Base-by-base conservation (phyloP, 2,888 invertebrate species). In the Mantis religiosa region DNA sequence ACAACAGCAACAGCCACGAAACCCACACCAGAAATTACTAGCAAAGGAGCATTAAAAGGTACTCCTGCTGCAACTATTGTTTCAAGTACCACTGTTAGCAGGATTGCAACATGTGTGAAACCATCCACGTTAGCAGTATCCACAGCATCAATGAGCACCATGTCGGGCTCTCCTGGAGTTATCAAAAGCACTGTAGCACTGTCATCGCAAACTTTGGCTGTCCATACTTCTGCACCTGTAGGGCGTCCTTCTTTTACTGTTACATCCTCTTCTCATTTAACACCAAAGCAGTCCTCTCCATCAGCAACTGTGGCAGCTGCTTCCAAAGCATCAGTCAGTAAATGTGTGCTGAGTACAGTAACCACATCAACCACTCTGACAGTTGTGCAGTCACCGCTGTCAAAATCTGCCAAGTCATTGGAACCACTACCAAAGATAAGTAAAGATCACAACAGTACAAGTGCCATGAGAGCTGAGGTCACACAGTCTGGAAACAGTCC, bases 1-100 rank as follows among this genome's bases (percentile, higher is more conserved):
- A 90, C 90, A 6, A 88, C 90, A 14, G 88, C 89, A 28, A 90
- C 89, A 7, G 87, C 83, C 85, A 89, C 89, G 27, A 90, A 90
- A 88, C 89, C 89, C 41, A 85, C 90, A 15, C 71, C 89, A 82
- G 90, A 90, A 89, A 87, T 90, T 41, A 81, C 89, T 25, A 87
- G 88, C 82, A 85, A 89, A 84, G 82, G 87, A 84, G 28, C 88
- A 41, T 83, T 84, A 84, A 87, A 87, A 83, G n/a, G 87, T 41
- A n/a, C 30, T 86, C 86, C 89, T 89, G 54, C 89, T 84, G 81
- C 82, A 41, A n/a, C 89, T 30, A 71, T 81, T n/a, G 28, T 84
- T 54, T 89, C 89, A 41, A 54, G 54, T 28, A 30, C 34, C 27
- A n/a, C 81, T n/a, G 30, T 20, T 87, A 30, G 84, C 28, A 88